Evolutionary conservation across 2,113 vertebrate species (phyloP).

Genomic region (Campylomormyrus tamandua): DNA sequence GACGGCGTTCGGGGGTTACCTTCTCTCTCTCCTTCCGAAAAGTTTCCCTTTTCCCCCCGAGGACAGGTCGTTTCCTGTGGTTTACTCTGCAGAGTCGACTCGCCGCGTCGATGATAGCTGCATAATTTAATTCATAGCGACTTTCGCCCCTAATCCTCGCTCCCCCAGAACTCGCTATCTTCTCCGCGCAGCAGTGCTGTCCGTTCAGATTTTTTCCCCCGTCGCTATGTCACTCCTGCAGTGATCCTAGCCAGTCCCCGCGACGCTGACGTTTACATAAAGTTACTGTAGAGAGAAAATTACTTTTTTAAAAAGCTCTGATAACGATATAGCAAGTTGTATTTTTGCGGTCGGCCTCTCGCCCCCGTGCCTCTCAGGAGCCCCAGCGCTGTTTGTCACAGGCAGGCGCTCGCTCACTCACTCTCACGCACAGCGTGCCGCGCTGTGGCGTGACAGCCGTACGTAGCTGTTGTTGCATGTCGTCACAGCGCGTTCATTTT

Average conservation of each 20-base stretch:
- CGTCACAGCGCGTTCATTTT: background rate
- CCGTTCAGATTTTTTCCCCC: background rate
- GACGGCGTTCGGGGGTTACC: background rate
- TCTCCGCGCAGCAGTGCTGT: background rate
- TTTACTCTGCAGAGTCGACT: background rate
- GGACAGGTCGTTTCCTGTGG: background rate
- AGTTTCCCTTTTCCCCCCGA: background rate
- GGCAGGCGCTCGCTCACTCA: background rate
- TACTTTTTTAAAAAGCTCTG: background rate
- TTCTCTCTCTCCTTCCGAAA: constrained; percentile 3
- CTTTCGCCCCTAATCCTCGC: background rate
- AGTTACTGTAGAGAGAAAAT: background rate
- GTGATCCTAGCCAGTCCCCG: background rate
- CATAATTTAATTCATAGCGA: background rate
- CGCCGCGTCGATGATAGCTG: background rate
- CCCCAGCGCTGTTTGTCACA: constrained; percentile 21
- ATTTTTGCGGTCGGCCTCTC: background rate
- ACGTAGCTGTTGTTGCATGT: background rate
- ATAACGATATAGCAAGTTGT: background rate
- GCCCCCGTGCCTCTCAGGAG: constrained; percentile 2
- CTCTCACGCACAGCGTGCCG: constrained; percentile 8
- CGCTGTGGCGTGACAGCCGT: background rate
- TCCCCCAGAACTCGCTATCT: background rate
- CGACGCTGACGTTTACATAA: background rate
- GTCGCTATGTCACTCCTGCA: background rate